These are phyloP conservation scores for Tryphoninae sp. DNA, from an alignment of 2,888 invertebrate genomes.

Conservation along the genomic window DNA sequence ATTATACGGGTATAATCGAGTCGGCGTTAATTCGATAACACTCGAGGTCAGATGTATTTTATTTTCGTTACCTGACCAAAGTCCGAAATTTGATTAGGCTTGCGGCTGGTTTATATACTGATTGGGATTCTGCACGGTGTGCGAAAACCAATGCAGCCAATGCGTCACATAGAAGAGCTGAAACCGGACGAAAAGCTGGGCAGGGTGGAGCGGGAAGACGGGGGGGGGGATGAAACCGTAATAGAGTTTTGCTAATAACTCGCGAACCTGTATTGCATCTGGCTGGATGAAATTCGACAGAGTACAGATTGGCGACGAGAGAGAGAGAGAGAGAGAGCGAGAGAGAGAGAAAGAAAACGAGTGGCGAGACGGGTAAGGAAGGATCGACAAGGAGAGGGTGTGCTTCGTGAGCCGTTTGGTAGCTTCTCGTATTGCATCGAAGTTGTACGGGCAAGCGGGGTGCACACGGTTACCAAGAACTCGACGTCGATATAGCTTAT, in stretches of 20 bases:
- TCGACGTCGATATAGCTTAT: conserved; percentile 55
- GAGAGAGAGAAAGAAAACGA: conserved; percentile 14
- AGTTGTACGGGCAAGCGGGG: conserved; percentile 15
- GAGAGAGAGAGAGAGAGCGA: conserved; percentile 23
- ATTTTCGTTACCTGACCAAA: conserved; percentile 31
- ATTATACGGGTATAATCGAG: conserved; percentile 7
- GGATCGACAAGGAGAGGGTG: conserved; percentile 16
- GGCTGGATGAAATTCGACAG: conserved; percentile 50
- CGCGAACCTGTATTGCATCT: conserved; percentile 54
- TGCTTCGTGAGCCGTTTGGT: not conserved
- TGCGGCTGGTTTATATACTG: conserved; percentile 34
- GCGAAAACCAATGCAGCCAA: not conserved
- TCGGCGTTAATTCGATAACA: conserved; percentile 39
- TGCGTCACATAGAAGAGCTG: not conserved
- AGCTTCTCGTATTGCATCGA: conserved; percentile 55
- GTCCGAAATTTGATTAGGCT: conserved; percentile 53
- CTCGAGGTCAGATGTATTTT: conserved; percentile 38
- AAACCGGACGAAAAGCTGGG: not conserved
- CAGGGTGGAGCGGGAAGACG: not conserved
- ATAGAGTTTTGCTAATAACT: conserved; percentile 61
- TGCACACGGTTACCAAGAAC: conserved; percentile 44
- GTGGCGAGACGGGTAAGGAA: not conserved
- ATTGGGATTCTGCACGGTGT: conserved; percentile 48
- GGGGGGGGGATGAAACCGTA: conserved; percentile 32
- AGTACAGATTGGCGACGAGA: conserved; percentile 54